Evolutionary conservation across 2,113 vertebrate genomes (phyloP).

Genomic region (Elachura formosa): DNA sequence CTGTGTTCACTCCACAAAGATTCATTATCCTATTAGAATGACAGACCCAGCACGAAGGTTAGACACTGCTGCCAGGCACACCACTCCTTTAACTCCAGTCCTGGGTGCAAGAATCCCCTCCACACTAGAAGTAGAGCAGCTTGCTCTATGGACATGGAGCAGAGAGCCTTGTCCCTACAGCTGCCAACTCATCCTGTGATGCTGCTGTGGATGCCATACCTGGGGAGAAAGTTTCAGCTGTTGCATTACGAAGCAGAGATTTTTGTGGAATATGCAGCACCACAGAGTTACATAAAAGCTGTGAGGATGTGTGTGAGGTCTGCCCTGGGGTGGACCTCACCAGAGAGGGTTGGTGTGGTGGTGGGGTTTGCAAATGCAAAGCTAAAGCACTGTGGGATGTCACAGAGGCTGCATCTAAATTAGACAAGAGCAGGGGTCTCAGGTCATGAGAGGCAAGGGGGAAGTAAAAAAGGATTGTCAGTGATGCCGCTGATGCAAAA

Average conservation of each 20-base stretch:
- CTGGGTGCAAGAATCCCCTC: background rate
- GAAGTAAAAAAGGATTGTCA: background rate
- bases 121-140: background rate
- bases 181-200: background rate
- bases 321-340: background rate
- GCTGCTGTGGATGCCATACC: background rate
- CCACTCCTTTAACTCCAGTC: background rate
- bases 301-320: background rate
- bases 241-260: background rate
- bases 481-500: background rate
- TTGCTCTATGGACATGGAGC: background rate
- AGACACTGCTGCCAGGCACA: background rate
- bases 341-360: background rate
- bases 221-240: background rate
- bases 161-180: background rate
- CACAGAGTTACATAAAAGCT: fast-evolving
- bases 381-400: background rate
- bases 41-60: background rate
- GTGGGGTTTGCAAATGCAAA: background rate
- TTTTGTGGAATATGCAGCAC: background rate
- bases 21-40: fast-evolving
- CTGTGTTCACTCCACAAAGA: background rate
- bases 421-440: background rate
- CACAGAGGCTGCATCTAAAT: background rate
- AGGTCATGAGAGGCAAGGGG: background rate